phyloP scores from a whole-genome alignment of 2,888 invertebrate species.

The Craniophora ligustri region DNA sequence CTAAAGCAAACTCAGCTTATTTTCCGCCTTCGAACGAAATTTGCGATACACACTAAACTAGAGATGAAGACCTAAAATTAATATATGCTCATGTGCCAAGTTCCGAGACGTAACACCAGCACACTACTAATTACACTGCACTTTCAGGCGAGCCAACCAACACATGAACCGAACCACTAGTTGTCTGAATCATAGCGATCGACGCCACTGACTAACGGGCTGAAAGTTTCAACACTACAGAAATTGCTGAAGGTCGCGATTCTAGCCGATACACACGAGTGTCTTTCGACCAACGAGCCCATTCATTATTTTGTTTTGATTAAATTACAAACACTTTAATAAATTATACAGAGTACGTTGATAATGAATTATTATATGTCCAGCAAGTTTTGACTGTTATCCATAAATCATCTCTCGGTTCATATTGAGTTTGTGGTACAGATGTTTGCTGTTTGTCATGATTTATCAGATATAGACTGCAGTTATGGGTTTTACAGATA shows the following conservation, averaged over 20 bases:
- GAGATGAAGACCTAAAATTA: constrained; percentile 58
- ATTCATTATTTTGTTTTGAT: constrained; percentile 48
- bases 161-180: constrained; percentile 76
- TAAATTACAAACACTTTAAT: constrained; percentile 36
- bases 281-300: constrained; percentile 32
- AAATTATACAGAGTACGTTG: constrained; percentile 28
- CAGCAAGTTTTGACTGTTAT: constrained; percentile 18
- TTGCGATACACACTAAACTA: constrained; percentile 22
- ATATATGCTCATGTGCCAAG: constrained; percentile 69
- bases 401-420: too few species aligned
- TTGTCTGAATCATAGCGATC: constrained; percentile 80
- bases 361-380: constrained; percentile 33
- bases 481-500: too few species aligned
- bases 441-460: constrained; percentile 19
- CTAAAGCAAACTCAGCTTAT: constrained; percentile 18
- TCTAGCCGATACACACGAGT: constrained; percentile 47
- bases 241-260: constrained; percentile 75
- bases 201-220: constrained; percentile 60
- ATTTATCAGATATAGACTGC: too few species aligned
- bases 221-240: constrained; percentile 79
- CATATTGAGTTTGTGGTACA: too few species aligned
- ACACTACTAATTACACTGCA: constrained; percentile 73
- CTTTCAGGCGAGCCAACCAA: constrained; percentile 76
- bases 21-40: constrained; percentile 40
- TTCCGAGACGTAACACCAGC: constrained; percentile 62